These are phyloP conservation scores for Enteromius afrohamiltoni DNA, from an alignment of 2,797 vertebrate species.

Conservation along the genomic window DNA sequence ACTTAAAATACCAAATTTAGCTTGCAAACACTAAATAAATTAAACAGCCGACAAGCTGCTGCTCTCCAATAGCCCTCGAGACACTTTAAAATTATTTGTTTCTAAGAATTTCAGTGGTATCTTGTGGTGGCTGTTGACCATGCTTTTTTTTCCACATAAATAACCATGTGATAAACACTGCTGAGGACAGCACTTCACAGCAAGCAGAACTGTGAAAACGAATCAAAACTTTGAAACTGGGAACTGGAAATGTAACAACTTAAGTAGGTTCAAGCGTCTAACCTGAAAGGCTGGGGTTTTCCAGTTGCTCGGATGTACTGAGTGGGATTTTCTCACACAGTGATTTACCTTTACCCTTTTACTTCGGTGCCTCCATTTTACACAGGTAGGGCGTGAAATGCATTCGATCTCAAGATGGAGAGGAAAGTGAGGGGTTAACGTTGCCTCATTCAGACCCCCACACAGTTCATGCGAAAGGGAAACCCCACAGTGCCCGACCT, in stretches of 20 bases:
- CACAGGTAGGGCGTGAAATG: conserved; percentile 64
- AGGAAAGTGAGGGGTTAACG: conserved; percentile 73
- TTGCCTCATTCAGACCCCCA: conserved; percentile 60
- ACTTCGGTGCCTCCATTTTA: conserved; percentile 62
- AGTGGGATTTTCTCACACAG: conserved; percentile 54
- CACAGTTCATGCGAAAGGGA: conserved; percentile 61
- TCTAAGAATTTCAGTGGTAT: neutral
- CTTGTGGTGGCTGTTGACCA: neutral
- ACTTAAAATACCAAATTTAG: neutral
- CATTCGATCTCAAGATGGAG: conserved; percentile 62
- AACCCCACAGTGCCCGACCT: conserved; percentile 63
- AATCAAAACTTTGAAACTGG: conserved; percentile 37
- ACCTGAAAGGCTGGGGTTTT: conserved; percentile 66
- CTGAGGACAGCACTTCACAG: conserved; percentile 33
- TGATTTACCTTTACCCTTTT: conserved; percentile 60
- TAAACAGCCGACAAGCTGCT: neutral
- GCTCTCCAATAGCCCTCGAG: neutral
- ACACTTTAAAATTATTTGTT: neutral
- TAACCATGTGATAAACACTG: conserved; percentile 28
- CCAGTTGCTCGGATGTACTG: conserved; percentile 57
- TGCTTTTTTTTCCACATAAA: neutral
- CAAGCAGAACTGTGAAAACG: conserved; percentile 19
- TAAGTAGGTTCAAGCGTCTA: conserved; percentile 38
- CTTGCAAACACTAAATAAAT: neutral
- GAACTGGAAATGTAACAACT: conserved; percentile 31